Conservation (phyloP, 2,113 vertebrate genomes). For the Chionis minor region DNA sequence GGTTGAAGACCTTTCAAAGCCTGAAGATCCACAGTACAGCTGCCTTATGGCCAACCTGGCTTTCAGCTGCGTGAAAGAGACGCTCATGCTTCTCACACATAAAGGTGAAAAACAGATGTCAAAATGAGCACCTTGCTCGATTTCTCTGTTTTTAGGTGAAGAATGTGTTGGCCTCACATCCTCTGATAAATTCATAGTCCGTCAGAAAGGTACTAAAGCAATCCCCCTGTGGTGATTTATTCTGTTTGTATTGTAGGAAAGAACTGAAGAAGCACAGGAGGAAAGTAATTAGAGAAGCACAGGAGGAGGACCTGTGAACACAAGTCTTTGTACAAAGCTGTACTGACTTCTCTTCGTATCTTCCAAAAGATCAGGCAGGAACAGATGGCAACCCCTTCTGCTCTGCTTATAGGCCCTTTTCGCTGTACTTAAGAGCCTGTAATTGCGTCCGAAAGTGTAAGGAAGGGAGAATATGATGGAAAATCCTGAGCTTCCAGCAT, state of each 20-base stretch:
- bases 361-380: not conserved
- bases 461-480: not conserved
- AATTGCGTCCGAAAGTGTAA: not conserved
- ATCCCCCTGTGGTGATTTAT: not conserved
- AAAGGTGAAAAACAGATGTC: not conserved
- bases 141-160: not conserved
- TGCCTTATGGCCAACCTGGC: not conserved
- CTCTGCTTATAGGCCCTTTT: not conserved
- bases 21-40: not conserved
- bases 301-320: not conserved
- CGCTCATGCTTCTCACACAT: rapidly evolving
- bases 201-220: not conserved
- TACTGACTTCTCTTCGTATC: not conserved
- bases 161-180: not conserved
- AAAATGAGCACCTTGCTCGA: not conserved
- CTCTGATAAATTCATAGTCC: not conserved
- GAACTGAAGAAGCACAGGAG: not conserved
- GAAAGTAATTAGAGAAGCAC: not conserved
- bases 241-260: not conserved
- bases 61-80: not conserved
- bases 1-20: not conserved
- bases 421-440: not conserved
- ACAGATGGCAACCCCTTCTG: not conserved
- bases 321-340: not conserved
- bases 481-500: not conserved